These are phyloP conservation scores for Ochropacha duplaris DNA, from an alignment of 2,888 invertebrate genomes.

Conservation along the genomic window DNA sequence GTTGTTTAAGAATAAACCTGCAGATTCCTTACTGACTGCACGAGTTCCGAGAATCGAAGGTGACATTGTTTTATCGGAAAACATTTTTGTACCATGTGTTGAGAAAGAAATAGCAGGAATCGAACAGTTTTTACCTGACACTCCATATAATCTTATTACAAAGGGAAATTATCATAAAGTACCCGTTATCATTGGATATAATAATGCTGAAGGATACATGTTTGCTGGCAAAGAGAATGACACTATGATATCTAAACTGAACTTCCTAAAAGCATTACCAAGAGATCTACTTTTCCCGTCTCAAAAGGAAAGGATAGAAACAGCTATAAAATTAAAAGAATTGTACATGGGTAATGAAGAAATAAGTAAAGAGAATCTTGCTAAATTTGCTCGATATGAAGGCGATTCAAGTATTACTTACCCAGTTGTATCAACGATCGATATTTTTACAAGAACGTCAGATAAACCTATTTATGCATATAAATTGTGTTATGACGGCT, in stretches of 20 bases:
- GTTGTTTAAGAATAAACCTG: slow-evolving; percentile 46
- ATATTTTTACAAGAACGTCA: slow-evolving; percentile 46
- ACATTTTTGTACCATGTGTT: slow-evolving; percentile 70
- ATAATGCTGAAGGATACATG: slow-evolving; percentile 67
- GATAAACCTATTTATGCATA: slow-evolving; percentile 56
- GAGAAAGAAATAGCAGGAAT: slow-evolving; percentile 47
- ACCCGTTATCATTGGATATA: slow-evolving; percentile 67
- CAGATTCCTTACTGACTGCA: slow-evolving; percentile 46
- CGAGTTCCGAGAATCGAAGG: slow-evolving; percentile 63
- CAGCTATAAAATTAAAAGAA: slow-evolving; percentile 50
- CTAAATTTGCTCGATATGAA: slow-evolving; percentile 59
- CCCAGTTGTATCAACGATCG: slow-evolving; percentile 54
- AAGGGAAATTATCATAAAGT: slow-evolving; percentile 57
- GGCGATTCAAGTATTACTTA: slow-evolving; percentile 65
- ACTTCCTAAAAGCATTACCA: slow-evolving; percentile 57
- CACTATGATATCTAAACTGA: slow-evolving; percentile 55
- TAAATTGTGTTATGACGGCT: slow-evolving; percentile 62
- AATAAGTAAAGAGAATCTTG: slow-evolving; percentile 54
- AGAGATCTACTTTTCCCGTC: slow-evolving; percentile 57
- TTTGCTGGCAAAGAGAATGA: slow-evolving; percentile 71
- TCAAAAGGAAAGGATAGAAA: slow-evolving; percentile 39
- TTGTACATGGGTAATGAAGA: slow-evolving; percentile 69
- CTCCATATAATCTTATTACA: slow-evolving; percentile 57
- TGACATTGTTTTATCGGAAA: slow-evolving; percentile 64
- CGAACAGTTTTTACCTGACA: slow-evolving; percentile 55